Evolutionary conservation across 2,888 invertebrate species (phyloP).

Genomic region (Troglohyphantes excavatus): DNA sequence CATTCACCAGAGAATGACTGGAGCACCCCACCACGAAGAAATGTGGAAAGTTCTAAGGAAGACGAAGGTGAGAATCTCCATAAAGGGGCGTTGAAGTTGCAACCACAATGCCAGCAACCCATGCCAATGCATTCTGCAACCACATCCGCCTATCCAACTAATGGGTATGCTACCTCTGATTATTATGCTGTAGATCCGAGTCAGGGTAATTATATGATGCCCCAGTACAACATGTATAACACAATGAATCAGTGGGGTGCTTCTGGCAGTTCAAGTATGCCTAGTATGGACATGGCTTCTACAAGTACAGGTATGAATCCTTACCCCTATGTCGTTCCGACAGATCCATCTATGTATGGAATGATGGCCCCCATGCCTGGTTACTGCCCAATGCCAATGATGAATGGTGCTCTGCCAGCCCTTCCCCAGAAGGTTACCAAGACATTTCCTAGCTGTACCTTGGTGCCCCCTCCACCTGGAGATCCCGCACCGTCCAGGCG

Average conservation of each 20-base stretch:
- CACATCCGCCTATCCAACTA: background rate
- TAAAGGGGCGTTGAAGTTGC: background rate
- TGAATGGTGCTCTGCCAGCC: background rate
- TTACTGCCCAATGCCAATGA: background rate
- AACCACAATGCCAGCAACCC: background rate
- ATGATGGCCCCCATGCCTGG: constrained; percentile 77
- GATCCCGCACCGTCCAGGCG: constrained; percentile 92
- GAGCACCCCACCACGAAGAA: background rate
- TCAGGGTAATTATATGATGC: background rate
- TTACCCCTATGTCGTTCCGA: constrained; percentile 80
- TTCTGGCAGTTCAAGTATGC: constrained; percentile 11
- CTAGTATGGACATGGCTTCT: constrained; percentile 40
- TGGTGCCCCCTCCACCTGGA: constrained; percentile 89
- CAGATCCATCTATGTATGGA: constrained; percentile 81
- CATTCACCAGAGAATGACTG: constrained; percentile 14
- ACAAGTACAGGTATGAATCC: constrained; percentile 19
- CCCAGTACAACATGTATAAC: constrained; percentile 5
- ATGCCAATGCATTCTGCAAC: background rate
- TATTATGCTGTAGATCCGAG: constrained; percentile 6
- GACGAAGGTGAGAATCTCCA: constrained; percentile 9
- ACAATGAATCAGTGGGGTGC: constrained; percentile 60
- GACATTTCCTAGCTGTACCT: background rate
- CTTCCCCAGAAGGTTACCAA: background rate
- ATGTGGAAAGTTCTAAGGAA: background rate
- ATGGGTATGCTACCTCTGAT: background rate